phyloP scores from a whole-genome alignment of 1,140 invertebrate genomes.

The Drosophila pachea region DNA sequence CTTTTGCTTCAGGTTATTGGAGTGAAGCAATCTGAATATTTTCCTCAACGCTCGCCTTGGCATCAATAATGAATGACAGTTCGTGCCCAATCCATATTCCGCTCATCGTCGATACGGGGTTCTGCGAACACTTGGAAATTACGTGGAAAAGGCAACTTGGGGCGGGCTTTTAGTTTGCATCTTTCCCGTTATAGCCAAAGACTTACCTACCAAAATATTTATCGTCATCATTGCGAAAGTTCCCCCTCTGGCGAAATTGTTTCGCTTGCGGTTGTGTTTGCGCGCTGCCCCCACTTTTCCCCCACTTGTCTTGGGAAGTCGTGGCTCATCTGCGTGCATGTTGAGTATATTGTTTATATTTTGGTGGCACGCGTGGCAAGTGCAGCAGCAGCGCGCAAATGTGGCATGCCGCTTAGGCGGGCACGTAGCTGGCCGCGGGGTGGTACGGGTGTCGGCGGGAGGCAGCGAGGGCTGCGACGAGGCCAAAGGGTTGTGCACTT shows the following conservation, averaged over 20 bases:
- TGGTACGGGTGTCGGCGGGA: slow-evolving; percentile 29
- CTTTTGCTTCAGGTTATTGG: too few relatives aligned
- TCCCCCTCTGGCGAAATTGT: slow-evolving; percentile 45
- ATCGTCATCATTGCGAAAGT: slow-evolving; percentile 11
- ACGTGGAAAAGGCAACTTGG: neutral
- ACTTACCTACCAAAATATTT: slow-evolving; percentile 8
- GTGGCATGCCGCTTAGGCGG: slow-evolving; percentile 47
- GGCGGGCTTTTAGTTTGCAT: neutral
- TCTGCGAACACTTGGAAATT: neutral
- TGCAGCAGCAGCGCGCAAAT: slow-evolving; percentile 59
- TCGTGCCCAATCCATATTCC: too few relatives aligned
- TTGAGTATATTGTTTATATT: slow-evolving; percentile 59
- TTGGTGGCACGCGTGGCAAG: slow-evolving; percentile 67
- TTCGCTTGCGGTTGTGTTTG: slow-evolving; percentile 44
- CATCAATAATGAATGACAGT: too few relatives aligned
- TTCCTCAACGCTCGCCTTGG: too few relatives aligned
- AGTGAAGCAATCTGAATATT: too few relatives aligned
- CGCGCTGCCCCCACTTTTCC: slow-evolving; percentile 4
- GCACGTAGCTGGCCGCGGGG: slow-evolving; percentile 46
- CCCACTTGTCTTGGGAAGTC: slow-evolving; percentile 21
- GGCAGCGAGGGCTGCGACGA: slow-evolving; percentile 39
- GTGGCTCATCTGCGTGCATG: slow-evolving; percentile 12
- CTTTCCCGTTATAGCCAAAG: slow-evolving; percentile 2
- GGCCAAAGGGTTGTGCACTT: slow-evolving; percentile 71
- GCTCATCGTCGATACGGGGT: neutral